phyloP scores from a whole-genome alignment of 2,113 vertebrate genomes.

The Dunckerocampus dactyliophorus region DNA sequence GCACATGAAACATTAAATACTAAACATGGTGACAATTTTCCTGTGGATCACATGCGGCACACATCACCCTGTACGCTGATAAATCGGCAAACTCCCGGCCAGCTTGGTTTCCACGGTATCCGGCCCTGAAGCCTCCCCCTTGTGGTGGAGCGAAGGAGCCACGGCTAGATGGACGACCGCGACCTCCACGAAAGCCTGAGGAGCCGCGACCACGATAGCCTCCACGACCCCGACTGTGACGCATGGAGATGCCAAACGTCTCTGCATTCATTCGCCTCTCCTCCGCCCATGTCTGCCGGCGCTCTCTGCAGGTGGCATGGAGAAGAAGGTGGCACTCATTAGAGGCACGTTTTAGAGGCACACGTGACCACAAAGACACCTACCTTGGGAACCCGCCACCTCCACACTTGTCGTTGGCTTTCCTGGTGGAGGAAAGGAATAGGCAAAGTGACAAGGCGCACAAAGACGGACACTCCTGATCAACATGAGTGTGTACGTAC shows the following conservation, averaged over 20 bases:
- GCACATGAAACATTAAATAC: neutral
- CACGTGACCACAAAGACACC: conserved; percentile 1
- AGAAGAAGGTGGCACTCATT: neutral
- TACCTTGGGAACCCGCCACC: conserved; percentile 54
- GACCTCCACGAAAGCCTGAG: conserved; percentile 80
- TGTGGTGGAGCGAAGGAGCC: conserved; percentile 77
- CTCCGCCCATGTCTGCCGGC: conserved; percentile 91
- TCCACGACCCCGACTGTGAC: conserved; percentile 82
- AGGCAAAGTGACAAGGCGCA: neutral
- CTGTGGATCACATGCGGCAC: neutral
- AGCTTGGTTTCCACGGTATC: conserved; percentile 83
- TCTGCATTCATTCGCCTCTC: conserved; percentile 88
- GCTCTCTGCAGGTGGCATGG: conserved; percentile 68
- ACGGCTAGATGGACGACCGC: conserved; percentile 76
- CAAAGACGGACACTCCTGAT: neutral
- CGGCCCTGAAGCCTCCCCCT: conserved; percentile 78
- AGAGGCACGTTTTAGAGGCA: neutral
- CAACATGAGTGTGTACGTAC: neutral
- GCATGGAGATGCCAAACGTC: conserved; percentile 88
- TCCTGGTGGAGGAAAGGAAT: conserved; percentile 41
- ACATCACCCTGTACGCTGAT: conserved; percentile 83
- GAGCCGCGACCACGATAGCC: conserved; percentile 81
- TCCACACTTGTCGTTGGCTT: conserved; percentile 60
- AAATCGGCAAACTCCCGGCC: conserved; percentile 88
- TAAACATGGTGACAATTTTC: neutral